These are phyloP conservation scores for Pachypsylla venusta DNA, from an alignment of 1,140 invertebrate species.

Conservation along the genomic window DNA sequence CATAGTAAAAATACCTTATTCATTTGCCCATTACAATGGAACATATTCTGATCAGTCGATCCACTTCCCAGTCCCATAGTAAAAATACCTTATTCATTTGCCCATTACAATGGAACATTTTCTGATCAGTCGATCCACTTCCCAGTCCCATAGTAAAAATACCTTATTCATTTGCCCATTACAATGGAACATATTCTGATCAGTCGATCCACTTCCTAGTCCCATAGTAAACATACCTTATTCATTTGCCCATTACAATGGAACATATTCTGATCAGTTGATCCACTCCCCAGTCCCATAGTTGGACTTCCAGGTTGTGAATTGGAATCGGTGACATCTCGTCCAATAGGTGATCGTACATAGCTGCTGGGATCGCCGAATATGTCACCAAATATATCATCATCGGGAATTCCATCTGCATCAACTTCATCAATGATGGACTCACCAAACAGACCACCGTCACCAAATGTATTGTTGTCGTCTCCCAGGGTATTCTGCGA, in stretches of 20 bases:
- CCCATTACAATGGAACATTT: too few species aligned
- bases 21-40: too few species aligned
- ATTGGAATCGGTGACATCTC: slow-evolving; percentile 25
- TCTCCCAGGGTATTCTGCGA: background rate
- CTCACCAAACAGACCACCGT: background rate
- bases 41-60: too few species aligned
- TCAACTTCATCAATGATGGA: background rate
- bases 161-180: slow-evolving; percentile 5
- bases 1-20: too few species aligned
- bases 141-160: too few species aligned
- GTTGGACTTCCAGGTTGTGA: slow-evolving; percentile 44
- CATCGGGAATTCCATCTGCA: background rate
- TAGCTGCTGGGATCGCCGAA: background rate
- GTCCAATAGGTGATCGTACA: background rate
- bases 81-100: too few species aligned
- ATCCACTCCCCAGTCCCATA: slow-evolving; percentile 37
- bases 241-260: slow-evolving; percentile 37
- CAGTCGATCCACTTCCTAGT: background rate
- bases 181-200: background rate
- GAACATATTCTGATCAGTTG: slow-evolving; percentile 42
- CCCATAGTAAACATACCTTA: slow-evolving; percentile 26
- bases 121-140: too few species aligned
- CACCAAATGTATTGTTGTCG: background rate
- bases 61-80: too few species aligned
- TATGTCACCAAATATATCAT: background rate